A percentile compares a stretch with the other conserved stretches of the same genome.
Evolutionary conservation across 2,113 vertebrate species (phyloP).

Genomic region (Thomomys bottae): DNA sequence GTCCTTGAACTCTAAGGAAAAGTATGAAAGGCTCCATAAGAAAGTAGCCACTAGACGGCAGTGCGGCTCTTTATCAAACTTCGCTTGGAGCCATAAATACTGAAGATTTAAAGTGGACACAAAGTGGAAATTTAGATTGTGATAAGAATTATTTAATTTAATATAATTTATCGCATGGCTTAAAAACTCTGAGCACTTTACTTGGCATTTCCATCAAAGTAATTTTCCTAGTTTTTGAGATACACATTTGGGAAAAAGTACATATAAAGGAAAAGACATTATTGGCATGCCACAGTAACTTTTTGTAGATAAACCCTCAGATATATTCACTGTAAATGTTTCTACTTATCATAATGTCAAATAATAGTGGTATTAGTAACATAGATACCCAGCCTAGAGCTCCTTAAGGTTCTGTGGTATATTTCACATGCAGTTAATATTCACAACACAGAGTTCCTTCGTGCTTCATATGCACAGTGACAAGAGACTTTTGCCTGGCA

Average conservation of each 20-base stretch:
- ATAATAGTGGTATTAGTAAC: background rate
- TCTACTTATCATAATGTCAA: background rate
- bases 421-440: background rate
- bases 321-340: background rate
- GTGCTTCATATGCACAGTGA: background rate
- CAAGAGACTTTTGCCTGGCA: background rate
- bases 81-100: background rate
- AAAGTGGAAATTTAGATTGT: background rate
- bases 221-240: conserved; percentile 45
- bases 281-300: background rate
- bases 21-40: background rate
- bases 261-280: background rate
- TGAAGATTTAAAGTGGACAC: conserved; percentile 29
- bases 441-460: background rate
- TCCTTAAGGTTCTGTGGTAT: background rate
- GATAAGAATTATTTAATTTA: conserved; percentile 2
- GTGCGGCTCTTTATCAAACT: conserved; percentile 40
- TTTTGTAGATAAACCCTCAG: conserved; percentile 8
- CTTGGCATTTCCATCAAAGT: conserved; percentile 25
- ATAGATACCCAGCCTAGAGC: background rate
- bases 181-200: conserved; percentile 20
- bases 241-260: background rate
- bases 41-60: conserved; percentile 57
- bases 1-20: background rate
- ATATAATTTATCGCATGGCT: conserved; percentile 42